phyloP scores from a whole-genome alignment of 2,888 invertebrate species.

The Agrotis exclamationis region DNA sequence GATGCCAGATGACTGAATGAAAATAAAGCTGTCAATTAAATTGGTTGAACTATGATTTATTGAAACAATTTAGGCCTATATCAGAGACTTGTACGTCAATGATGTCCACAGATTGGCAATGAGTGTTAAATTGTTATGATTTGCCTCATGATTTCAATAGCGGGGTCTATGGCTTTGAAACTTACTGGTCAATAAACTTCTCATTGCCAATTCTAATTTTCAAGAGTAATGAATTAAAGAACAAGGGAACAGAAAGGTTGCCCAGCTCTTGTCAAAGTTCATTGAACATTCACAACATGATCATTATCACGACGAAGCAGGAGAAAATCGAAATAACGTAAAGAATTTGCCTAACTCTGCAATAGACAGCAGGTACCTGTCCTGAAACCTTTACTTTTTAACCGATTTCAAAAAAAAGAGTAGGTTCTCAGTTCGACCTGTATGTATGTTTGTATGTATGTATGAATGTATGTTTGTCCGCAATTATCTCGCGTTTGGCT shows the following conservation, averaged over 20 bases:
- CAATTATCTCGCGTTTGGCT: too few relatives aligned
- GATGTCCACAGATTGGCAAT: conserved; percentile 38
- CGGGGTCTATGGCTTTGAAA: background rate
- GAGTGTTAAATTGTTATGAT: conserved; percentile 29
- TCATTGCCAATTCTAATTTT: background rate
- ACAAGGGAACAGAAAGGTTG: background rate
- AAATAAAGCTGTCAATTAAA: background rate
- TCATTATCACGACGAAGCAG: background rate
- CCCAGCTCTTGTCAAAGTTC: background rate
- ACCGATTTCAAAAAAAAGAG: too few relatives aligned
- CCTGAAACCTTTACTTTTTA: background rate
- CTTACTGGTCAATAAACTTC: background rate
- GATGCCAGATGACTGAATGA: background rate
- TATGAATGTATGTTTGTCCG: too few relatives aligned
- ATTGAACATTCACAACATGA: background rate
- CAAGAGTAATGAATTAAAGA: background rate
- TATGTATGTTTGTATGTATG: too few relatives aligned
- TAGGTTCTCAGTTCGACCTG: too few relatives aligned
- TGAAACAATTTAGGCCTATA: conserved; percentile 38
- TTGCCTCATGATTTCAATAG: conserved; percentile 2
- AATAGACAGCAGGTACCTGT: background rate
- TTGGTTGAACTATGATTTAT: conserved; percentile 22
- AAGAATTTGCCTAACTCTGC: background rate
- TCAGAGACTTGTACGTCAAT: conserved; percentile 20
- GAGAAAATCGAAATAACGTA: background rate